phyloP scores from a whole-genome alignment of 1,140 invertebrate genomes.

The Argopecten irradians region DNA sequence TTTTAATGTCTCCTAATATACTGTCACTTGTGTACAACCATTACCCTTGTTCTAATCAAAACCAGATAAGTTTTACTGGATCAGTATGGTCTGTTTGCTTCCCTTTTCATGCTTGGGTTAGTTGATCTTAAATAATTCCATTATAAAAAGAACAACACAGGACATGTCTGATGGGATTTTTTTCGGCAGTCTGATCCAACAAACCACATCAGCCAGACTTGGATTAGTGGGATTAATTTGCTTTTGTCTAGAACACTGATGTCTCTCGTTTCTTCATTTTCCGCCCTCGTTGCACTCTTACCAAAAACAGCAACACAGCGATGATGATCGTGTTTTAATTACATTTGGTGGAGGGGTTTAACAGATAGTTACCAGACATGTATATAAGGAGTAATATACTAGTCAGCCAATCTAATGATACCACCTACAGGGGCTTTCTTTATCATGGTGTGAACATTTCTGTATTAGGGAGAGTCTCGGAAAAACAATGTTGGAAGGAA shows the following conservation, averaged over 20 bases:
- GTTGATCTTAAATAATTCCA: neutral
- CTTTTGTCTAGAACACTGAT: constrained; percentile 7
- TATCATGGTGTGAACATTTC: neutral
- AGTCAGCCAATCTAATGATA: neutral
- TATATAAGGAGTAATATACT: neutral
- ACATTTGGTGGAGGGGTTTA: neutral
- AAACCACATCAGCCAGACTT: neutral
- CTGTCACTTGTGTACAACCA: neutral
- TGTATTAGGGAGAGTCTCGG: neutral
- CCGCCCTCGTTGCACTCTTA: neutral
- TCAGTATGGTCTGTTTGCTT: neutral
- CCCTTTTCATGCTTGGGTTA: neutral
- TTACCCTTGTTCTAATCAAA: neutral
- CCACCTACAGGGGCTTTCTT: neutral
- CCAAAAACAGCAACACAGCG: neutral
- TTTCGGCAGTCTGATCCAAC: neutral
- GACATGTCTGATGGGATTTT: neutral
- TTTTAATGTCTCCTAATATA: neutral
- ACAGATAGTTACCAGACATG: neutral
- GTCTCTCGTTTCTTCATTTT: neutral
- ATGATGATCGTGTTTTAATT: neutral
- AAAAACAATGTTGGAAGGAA: neutral
- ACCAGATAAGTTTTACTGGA: neutral
- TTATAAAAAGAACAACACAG: neutral
- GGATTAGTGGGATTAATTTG: neutral